These are phyloP conservation scores for Taeniopygia guttata DNA, from an alignment of 2,797 vertebrate species.

Conservation along the genomic window DNA sequence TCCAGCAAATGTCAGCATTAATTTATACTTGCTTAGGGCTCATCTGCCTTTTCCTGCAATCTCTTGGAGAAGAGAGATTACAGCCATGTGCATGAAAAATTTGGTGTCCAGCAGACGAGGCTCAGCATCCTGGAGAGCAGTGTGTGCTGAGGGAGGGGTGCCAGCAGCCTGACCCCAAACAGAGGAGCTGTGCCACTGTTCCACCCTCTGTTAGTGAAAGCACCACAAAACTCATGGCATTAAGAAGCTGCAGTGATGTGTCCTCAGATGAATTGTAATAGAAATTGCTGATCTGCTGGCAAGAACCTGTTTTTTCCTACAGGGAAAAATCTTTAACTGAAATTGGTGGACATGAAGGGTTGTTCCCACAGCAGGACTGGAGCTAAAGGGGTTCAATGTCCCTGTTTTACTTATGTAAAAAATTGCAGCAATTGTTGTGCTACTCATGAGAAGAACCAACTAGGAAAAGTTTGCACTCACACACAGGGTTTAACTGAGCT, in stretches of 20 bases:
- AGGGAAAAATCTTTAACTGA: neutral
- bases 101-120: neutral
- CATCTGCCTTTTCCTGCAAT: conserved; percentile 15
- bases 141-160: neutral
- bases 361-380: neutral
- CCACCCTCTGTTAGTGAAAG: neutral
- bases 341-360: neutral
- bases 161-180: neutral
- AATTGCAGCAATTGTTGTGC: neutral
- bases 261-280: neutral
- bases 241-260: neutral
- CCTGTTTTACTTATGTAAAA: neutral
- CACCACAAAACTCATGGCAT: fast-evolving
- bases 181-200: neutral
- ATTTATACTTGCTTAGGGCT: conserved; percentile 37
- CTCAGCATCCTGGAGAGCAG: fast-evolving
- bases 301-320: too few species aligned
- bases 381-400: neutral
- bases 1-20: conserved; percentile 50
- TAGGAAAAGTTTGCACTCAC: neutral
- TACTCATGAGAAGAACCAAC: neutral
- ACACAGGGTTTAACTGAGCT: neutral
- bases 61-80: neutral
- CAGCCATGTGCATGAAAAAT: neutral
- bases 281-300: neutral